Conservation (phyloP, 2,888 invertebrate genomes). For the Nineta flava region DNA sequence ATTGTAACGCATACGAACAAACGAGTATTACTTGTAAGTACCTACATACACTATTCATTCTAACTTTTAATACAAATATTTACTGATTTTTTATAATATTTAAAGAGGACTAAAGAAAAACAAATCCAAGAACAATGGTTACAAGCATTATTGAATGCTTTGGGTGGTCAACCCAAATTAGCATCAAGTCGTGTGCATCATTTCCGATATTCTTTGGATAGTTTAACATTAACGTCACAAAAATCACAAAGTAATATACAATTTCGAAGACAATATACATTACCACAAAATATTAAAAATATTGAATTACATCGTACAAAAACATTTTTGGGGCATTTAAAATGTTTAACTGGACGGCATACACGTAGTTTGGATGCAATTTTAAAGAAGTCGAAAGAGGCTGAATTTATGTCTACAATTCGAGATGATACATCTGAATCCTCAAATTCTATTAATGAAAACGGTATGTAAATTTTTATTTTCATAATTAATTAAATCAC, state of each 20-base stretch:
- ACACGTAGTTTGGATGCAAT: constrained; percentile 4
- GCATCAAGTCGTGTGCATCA: constrained; percentile 20
- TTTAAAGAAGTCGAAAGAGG: constrained; percentile 1
- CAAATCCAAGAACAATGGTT: constrained; percentile 34
- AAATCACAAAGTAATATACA: constrained; percentile 7
- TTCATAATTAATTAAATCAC: no score
- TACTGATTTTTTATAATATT: constrained; percentile 7
- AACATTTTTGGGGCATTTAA: not conserved
- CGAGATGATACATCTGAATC: not conserved
- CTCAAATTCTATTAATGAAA: not conserved
- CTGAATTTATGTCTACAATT: not conserved
- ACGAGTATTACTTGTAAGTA: constrained; percentile 28
- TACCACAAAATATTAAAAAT: not conserved
- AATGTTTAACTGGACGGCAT: not conserved
- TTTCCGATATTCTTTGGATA: constrained; percentile 27
- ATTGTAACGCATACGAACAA: constrained; percentile 27
- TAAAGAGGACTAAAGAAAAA: constrained; percentile 30
- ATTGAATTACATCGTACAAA: not conserved
- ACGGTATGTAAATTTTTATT: not conserved
- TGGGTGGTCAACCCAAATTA: constrained; percentile 22
- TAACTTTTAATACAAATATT: constrained; percentile 1
- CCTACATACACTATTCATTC: not conserved
- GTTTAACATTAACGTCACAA: constrained; percentile 15
- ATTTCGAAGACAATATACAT: constrained; percentile 11
- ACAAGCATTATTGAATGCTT: constrained; percentile 29